phyloP scores from a whole-genome alignment of 2,797 vertebrate species.

The Alauda arvensis region DNA sequence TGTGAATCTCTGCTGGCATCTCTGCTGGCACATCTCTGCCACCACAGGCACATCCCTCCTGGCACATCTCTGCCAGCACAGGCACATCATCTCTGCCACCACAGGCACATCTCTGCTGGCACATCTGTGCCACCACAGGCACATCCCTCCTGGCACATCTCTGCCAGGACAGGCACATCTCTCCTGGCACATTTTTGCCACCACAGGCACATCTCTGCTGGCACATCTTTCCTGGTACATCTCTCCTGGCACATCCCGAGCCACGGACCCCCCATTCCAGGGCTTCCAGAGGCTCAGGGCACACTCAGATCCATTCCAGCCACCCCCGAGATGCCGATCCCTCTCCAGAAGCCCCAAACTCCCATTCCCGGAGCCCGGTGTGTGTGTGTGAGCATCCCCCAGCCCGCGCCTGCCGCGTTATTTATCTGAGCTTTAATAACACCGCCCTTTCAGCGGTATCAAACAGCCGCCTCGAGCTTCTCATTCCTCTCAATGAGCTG shows the following conservation, averaged over 20 bases:
- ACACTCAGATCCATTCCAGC: accelerated
- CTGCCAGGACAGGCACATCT: no score
- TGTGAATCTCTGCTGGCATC: background rate
- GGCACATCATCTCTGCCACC: background rate
- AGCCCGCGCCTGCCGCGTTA: background rate
- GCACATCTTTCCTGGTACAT: background rate
- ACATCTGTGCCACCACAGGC: no score
- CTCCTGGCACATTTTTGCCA: background rate
- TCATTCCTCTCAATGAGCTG: background rate
- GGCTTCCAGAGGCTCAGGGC: accelerated
- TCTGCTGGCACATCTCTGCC: background rate
- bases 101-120: background rate
- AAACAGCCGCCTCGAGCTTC: background rate
- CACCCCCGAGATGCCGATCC: background rate
- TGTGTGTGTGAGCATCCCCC: background rate
- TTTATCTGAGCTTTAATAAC: conserved; percentile 3
- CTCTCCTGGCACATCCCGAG: accelerated
- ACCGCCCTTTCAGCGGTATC: background rate
- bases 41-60: background rate
- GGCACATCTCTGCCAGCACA: background rate
- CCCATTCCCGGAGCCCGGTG: background rate
- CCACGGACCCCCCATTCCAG: accelerated
- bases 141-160: background rate
- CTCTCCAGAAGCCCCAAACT: accelerated
- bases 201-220: background rate